Base-by-base conservation (phyloP, 1,140 invertebrate genomes). In the Drosophila pseudoobscura region DNA sequence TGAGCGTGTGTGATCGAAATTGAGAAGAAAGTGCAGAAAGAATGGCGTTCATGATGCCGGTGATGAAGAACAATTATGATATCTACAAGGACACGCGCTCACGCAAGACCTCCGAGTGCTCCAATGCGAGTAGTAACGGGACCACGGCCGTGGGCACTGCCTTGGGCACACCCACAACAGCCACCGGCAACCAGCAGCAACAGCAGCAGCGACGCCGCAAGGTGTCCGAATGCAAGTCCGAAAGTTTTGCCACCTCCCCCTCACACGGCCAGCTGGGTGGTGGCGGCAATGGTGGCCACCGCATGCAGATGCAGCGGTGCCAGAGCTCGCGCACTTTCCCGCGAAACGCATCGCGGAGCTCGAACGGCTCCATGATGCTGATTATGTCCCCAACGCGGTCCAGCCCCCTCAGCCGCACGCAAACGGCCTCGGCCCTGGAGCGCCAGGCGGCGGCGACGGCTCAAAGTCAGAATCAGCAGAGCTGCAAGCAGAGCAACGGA, bases 11-110 rank as follows among this genome's bases (percentile, higher is more conserved):
- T 65, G 26, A 20, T 29, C 35, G 20, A 45, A 24, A 63, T 22
- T 35, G 15, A 35, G 9, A 2, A 49, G 11, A 56, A 15, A 24
- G 8, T 50, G 13, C 6, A 13, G 4, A 53, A 50, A 60, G 13
- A 91, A 97, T 97, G 96, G 96, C 96, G 93, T 97, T 97, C 92
- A 97, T 97, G 96, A 97, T 97, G 96, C 96, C 96, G 43, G 96
- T 97, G 70, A 94, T 97, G 91, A 97, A 97, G 93, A 97, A 97
- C 92, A 96, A 97, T 92, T 97, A 96, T 93, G 96, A 97, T 91
- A 97, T 97, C 91, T 97, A 97, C 93, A 96, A 96, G 92, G 95
- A 95, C 61, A 95, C 95, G 91, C 94, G 96, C 17, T 87, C 82
- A 22, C 93, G 96, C 56, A 93, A 95, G 29, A 94, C 94, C 22